Evolutionary conservation across 2,888 invertebrate species (phyloP), one percentile per base, ranked within the genome.

Genomic region (Choreutis nemorana): DNA sequence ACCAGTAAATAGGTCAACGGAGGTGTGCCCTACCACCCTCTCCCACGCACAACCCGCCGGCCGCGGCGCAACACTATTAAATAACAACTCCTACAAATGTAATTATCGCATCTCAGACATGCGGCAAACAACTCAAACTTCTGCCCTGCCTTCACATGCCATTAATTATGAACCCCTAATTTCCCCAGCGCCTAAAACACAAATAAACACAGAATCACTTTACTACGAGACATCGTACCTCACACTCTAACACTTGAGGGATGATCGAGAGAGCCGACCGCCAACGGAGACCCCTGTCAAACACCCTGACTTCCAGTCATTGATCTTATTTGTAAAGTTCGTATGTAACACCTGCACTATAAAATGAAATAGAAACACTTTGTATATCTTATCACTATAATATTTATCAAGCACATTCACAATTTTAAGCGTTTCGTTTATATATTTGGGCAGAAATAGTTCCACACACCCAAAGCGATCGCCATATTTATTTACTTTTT

Each of bases 1-100:
- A 59, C 63, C 70, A 71, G 78, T 72, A 78, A 70, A 77, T 78
- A 77, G 78, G 78, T 78, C 78, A 78, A 57, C 62, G 62, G 72
- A 75, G 77, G 77, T 75, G 75, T 68, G 77, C 71, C 75, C 67
- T 62, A 63, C 53, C 64, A 50, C 58, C 58, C 55, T 55, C 63
- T 64, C 52, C 52, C 54, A 52, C 43, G 52, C 60, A 64, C 64
- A 62, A 56, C 48, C 64, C 55, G 41, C 45, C 47, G 44, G 35
- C 39, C 52, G 50, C 52, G 44, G 55, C 59, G 57, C 55, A 58
- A 53, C 47, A 50, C 50, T 51, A 55, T 60, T 49, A 52, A 60
- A 54, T 52, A 53, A 51, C 50, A 54, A 42, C 45, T 46, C 50
- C 48, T 46, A 49, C 54, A 60, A 62, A 64, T 50, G 52, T 51